Evolutionary conservation across 2,113 vertebrate species (phyloP).

Genomic region (Emydocephalus ijimae): DNA sequence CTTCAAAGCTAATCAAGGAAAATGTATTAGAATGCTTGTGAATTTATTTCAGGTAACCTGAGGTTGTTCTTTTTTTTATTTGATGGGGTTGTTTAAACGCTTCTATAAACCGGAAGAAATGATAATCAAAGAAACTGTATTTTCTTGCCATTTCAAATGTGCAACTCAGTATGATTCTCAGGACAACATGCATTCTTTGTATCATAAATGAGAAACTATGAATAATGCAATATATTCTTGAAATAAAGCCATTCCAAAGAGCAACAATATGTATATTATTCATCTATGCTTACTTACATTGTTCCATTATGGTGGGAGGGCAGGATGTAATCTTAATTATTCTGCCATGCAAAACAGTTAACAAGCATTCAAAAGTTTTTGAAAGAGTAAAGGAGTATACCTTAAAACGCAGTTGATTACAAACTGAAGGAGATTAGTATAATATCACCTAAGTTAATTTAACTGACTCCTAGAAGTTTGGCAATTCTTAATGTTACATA

Average conservation of each 20-base stretch:
- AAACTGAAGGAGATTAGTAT: background rate
- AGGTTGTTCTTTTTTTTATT: slow-evolving; percentile 5
- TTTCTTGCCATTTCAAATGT: slow-evolving; percentile 34
- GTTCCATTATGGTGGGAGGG: background rate
- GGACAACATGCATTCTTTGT: slow-evolving; percentile 48
- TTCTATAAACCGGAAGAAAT: background rate
- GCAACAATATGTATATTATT: background rate
- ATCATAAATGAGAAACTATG: slow-evolving; percentile 1
- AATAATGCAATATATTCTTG: slow-evolving; percentile 53
- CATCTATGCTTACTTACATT: background rate
- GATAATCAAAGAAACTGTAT: slow-evolving; percentile 24
- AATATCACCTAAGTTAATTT: background rate
- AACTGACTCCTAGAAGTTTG: background rate
- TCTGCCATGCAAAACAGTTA: background rate
- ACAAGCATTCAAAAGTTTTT: background rate
- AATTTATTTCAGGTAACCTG: background rate
- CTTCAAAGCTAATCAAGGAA: slow-evolving; percentile 4
- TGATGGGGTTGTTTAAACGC: slow-evolving; percentile 23
- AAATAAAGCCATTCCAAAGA: slow-evolving; percentile 59
- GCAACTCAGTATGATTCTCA: slow-evolving; percentile 40
- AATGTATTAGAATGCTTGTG: background rate
- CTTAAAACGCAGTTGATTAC: background rate
- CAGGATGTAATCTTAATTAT: background rate
- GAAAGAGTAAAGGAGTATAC: background rate
- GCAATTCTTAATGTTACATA: background rate